Evolutionary conservation across 2,888 invertebrate genomes (phyloP).

Genomic region (Macropis europaea): DNA sequence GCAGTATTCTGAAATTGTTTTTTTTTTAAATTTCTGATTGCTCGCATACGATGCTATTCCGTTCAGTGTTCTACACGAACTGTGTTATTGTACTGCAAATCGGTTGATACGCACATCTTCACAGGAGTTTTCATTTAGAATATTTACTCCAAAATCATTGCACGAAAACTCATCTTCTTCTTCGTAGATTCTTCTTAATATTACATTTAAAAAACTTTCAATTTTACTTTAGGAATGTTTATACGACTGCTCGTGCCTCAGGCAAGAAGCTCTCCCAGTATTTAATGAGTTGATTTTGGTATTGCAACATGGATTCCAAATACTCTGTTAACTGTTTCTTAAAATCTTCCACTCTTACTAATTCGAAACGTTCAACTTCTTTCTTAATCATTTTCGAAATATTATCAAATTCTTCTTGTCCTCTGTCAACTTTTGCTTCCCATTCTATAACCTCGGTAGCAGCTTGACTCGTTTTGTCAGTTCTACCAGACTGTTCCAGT

Average conservation of each 20-base stretch:
- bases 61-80: constrained; percentile 16
- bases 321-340: constrained; percentile 94
- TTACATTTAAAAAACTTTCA: constrained; percentile 35
- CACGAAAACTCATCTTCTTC: constrained; percentile 23
- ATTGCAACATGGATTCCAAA: constrained; percentile 95
- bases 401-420: constrained; percentile 97
- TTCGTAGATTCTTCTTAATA: constrained; percentile 28
- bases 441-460: constrained; percentile 97
- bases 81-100: constrained; percentile 19
- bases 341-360: constrained; percentile 93
- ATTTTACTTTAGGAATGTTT: constrained; percentile 78
- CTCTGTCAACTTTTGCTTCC: constrained; percentile 98
- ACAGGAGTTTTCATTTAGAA: constrained; percentile 24
- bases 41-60: constrained; percentile 16
- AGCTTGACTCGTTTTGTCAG: constrained; percentile 94
- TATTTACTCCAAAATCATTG: constrained; percentile 33
- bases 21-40: constrained; percentile 13
- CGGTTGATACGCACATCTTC: constrained; percentile 12
- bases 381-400: constrained; percentile 96
- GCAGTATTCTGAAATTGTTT: constrained; percentile 31
- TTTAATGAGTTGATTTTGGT: constrained; percentile 95
- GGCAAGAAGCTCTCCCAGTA: constrained; percentile 98
- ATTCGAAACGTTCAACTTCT: constrained; percentile 96
- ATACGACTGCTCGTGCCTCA: constrained; percentile 95
- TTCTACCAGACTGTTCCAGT: constrained; percentile 92